Evolutionary conservation across 2,113 vertebrate species (phyloP).

Genomic region (Barnardius zonarius): DNA sequence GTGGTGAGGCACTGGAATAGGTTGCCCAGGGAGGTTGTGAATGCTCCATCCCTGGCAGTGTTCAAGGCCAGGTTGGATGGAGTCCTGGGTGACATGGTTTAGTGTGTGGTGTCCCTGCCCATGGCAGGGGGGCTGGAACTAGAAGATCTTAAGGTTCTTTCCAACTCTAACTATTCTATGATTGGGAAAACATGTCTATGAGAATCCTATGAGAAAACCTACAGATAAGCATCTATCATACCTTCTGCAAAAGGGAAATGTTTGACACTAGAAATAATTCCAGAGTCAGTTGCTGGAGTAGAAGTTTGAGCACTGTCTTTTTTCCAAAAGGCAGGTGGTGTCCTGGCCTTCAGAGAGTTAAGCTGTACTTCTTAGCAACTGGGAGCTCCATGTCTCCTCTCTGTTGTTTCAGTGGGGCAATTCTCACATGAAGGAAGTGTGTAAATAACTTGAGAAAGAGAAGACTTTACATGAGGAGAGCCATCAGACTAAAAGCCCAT

Average conservation of each 20-base stretch:
- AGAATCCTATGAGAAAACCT: neutral
- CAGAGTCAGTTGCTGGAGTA: neutral
- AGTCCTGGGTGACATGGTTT: too few relatives aligned
- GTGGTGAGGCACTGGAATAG: neutral
- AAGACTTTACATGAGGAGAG: neutral
- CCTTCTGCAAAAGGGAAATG: neutral
- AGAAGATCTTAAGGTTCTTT: neutral
- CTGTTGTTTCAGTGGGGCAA: neutral
- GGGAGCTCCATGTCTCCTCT: neutral
- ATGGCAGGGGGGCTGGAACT: neutral
- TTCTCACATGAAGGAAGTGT: neutral
- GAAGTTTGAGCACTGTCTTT: neutral
- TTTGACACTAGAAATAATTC: neutral
- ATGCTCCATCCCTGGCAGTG: too few relatives aligned
- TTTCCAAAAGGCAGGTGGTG: neutral
- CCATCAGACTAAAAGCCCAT: neutral
- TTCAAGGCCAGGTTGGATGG: too few relatives aligned
- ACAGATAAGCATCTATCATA: neutral
- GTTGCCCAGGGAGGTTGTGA: too few relatives aligned
- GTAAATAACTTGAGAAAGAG: neutral
- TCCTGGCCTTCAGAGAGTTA: neutral
- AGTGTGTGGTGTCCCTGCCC: too few relatives aligned
- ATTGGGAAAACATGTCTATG: neutral
- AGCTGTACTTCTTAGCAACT: neutral
- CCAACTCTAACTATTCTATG: neutral